Conservation (phyloP, 2,797 vertebrate species). For the Cirrhinus mrigala region DNA sequence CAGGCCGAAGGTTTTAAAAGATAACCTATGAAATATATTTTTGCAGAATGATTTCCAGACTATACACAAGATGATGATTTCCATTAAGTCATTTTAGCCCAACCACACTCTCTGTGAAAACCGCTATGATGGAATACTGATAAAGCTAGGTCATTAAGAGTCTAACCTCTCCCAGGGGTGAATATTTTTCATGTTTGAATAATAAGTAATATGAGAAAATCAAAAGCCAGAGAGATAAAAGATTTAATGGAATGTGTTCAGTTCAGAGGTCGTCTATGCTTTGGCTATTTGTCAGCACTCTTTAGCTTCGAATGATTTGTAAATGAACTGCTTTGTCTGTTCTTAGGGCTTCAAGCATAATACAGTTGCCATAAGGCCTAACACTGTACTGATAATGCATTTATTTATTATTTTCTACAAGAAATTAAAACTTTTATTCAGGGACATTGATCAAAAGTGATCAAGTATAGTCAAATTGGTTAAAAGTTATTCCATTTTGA, state of each 20-base stretch:
- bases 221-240: constrained; percentile 9
- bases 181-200: constrained; percentile 30
- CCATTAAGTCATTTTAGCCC: background rate
- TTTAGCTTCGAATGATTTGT: background rate
- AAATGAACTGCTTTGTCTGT: constrained; percentile 26
- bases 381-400: background rate
- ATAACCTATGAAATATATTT: constrained; percentile 21
- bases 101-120: background rate
- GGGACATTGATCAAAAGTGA: background rate
- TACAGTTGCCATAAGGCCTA: background rate
- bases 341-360: background rate
- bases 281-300: constrained; percentile 16
- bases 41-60: background rate
- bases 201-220: constrained; percentile 36
- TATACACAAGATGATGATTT: constrained; percentile 18
- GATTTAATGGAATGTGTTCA: constrained; percentile 26
- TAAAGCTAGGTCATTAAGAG: constrained; percentile 18
- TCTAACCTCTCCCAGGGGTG: constrained; percentile 8
- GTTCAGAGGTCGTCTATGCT: background rate
- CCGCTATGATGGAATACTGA: constrained; percentile 8
- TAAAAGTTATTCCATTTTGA: too few relatives aligned
- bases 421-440: background rate
- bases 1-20: background rate
- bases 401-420: too few relatives aligned
- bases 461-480: background rate